Conservation (phyloP, 2,113 vertebrate species). For the Lophotis ruficrista region DNA sequence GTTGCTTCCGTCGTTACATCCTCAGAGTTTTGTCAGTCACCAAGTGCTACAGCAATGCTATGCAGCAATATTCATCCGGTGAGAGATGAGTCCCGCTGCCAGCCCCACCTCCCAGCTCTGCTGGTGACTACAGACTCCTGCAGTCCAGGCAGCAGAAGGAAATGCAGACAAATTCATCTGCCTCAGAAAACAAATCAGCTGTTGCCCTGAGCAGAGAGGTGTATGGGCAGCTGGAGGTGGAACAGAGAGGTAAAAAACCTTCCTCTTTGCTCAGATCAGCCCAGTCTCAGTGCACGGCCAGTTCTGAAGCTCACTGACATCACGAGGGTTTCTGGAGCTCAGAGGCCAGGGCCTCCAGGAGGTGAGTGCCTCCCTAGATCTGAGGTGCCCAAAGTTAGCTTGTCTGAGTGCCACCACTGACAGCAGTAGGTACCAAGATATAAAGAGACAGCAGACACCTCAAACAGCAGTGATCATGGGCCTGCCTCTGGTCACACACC, state of each 20-base stretch:
- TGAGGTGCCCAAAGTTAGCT: neutral
- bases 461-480: neutral
- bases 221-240: neutral
- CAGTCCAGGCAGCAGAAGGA: neutral
- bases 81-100: neutral
- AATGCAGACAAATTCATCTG: neutral
- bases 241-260: neutral
- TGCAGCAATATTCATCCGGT: rapidly evolving
- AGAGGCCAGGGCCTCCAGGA: neutral
- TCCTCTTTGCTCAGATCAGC: neutral
- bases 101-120: neutral
- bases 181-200: neutral
- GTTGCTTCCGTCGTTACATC: neutral
- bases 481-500: neutral
- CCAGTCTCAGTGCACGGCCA: neutral
- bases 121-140: neutral
- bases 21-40: neutral
- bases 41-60: neutral
- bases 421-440: neutral
- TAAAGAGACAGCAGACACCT: neutral
- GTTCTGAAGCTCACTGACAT: neutral
- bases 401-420: neutral
- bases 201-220: neutral
- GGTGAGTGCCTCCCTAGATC: neutral
- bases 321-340: neutral